These are phyloP conservation scores for Venusia cambrica DNA, from an alignment of 2,888 invertebrate genomes.

Conservation along the genomic window DNA sequence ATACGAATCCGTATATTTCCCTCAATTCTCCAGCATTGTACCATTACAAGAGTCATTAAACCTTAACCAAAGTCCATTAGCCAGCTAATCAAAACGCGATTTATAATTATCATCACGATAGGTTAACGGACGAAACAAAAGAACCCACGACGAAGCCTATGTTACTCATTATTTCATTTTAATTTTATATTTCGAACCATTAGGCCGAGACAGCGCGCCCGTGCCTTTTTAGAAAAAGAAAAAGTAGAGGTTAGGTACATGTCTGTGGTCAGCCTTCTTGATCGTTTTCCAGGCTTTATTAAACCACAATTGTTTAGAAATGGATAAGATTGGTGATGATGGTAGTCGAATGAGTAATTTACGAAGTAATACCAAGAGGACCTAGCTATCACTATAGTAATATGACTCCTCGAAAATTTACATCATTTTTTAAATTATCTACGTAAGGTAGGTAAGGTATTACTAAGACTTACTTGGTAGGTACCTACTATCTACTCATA, in stretches of 20 bases:
- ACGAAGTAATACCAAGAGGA: slow-evolving; percentile 51
- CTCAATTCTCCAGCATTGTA: too few relatives aligned
- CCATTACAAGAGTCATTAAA: too few relatives aligned
- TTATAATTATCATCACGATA: slow-evolving; percentile 60
- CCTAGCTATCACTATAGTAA: too few relatives aligned
- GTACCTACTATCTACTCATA: too few relatives aligned
- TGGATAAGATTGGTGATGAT: slow-evolving; percentile 75
- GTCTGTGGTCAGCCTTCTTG: slow-evolving; percentile 51
- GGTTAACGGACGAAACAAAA: slow-evolving; percentile 64
- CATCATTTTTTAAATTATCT: too few relatives aligned
- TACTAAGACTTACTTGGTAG: too few relatives aligned
- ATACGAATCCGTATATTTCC: too few relatives aligned
- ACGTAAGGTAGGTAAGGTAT: too few relatives aligned
- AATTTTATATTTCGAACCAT: slow-evolving; percentile 72
- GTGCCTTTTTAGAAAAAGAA: slow-evolving; percentile 47
- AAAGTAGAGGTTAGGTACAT: slow-evolving; percentile 46
- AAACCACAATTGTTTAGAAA: slow-evolving; percentile 79
- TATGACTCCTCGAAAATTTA: slow-evolving; percentile 55
- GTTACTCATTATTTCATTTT: slow-evolving; percentile 69
- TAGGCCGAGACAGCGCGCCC: slow-evolving; percentile 56
- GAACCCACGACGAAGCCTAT: slow-evolving; percentile 57
- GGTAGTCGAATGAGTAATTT: slow-evolving; percentile 62
- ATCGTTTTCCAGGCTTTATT: slow-evolving; percentile 61
- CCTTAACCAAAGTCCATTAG: slow-evolving; percentile 19
- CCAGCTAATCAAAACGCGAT: slow-evolving; percentile 40